Conservation (phyloP, 2,888 invertebrate genomes). For the Acanthacorydalis orientalis region DNA sequence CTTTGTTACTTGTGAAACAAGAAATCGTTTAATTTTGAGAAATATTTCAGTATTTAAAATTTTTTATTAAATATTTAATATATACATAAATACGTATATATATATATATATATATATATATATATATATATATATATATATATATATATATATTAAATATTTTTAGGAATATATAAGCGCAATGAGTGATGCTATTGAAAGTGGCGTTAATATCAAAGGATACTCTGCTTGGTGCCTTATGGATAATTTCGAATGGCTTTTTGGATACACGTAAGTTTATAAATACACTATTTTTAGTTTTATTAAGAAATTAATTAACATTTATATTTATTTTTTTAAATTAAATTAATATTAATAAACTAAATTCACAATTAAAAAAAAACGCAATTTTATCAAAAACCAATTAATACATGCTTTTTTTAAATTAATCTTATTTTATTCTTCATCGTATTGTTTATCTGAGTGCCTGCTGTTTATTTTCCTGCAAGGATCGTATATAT, state of each 20-base stretch:
- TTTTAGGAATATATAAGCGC: slow-evolving; percentile 27
- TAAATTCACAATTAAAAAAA: too few relatives aligned
- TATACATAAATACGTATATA: too few relatives aligned
- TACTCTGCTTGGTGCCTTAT: slow-evolving; percentile 66
- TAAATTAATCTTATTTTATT: too few relatives aligned
- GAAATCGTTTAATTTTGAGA: too few relatives aligned
- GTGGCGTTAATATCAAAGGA: slow-evolving; percentile 40
- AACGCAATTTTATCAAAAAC: too few relatives aligned
- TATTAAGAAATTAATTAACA: neutral
- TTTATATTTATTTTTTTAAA: neutral
- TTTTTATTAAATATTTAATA: too few relatives aligned
- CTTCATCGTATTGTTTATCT: too few relatives aligned
- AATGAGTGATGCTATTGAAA: slow-evolving; percentile 32
- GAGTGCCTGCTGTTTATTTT: too few relatives aligned
- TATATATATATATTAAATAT: slow-evolving; percentile 1
- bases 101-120: neutral
- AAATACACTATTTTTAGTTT: neutral
- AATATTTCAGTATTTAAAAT: neutral
- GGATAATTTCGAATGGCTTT: slow-evolving; percentile 69
- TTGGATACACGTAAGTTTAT: slow-evolving; percentile 49
- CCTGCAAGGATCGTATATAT: too few relatives aligned
- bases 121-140: too few relatives aligned
- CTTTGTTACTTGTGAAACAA: too few relatives aligned
- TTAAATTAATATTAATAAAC: neutral
- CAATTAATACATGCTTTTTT: too few relatives aligned